Conservation (phyloP, 1,140 invertebrate species). For the Metopolophium dirhodum region DNA sequence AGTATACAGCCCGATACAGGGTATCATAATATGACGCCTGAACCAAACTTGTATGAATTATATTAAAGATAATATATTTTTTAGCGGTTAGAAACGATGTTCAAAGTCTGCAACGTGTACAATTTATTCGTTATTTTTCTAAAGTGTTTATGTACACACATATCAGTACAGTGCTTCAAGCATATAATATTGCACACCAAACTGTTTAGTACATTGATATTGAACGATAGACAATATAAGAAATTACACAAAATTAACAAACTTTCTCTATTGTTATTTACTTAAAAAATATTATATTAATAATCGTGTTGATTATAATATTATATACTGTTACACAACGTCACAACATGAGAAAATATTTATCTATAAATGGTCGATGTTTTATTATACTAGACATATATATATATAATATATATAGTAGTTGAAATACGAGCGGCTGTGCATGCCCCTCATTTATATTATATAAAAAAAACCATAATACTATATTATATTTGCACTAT, state of each 20-base stretch:
- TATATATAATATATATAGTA: background rate
- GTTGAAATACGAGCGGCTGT: too few species aligned
- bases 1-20: background rate
- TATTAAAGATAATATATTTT: background rate
- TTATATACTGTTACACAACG: background rate
- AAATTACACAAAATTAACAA: background rate
- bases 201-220: background rate
- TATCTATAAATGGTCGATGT: background rate
- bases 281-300: slow-evolving; percentile 34
- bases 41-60: background rate
- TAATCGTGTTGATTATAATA: background rate
- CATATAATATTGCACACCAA: background rate
- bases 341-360: slow-evolving; percentile 23
- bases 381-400: background rate
- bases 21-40: background rate
- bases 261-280: slow-evolving; percentile 37
- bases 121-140: background rate
- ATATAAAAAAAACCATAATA: background rate
- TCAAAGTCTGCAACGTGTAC: background rate
- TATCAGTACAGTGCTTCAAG: background rate
- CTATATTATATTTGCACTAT: background rate
- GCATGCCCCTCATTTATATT: background rate
- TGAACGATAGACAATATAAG: background rate
- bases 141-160: background rate
- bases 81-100: background rate